These are phyloP conservation scores for Intellagama lesueurii DNA, from an alignment of 2,797 vertebrate genomes.

Conservation along the genomic window DNA sequence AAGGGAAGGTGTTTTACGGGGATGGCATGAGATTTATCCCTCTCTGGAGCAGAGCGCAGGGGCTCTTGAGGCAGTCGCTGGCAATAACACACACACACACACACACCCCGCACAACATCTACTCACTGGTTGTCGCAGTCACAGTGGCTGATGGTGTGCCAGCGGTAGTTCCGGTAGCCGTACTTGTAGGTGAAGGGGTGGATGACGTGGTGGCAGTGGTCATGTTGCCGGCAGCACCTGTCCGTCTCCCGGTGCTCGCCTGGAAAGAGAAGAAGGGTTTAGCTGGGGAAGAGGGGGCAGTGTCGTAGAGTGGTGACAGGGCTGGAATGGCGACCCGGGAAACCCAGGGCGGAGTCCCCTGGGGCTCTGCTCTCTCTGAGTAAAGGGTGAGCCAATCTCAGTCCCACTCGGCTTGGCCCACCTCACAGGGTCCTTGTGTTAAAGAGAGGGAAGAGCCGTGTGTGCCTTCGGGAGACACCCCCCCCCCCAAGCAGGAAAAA, in stretches of 20 bases:
- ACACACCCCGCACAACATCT: no score
- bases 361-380: no score
- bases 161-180: constrained; percentile 89
- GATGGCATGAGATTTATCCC: no score
- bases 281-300: not conserved
- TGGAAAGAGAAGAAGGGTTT: constrained; percentile 51
- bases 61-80: no score
- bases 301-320: not conserved
- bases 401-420: no score
- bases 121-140: constrained; percentile 88
- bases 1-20: not conserved
- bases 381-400: no score
- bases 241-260: constrained; percentile 88
- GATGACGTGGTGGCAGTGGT: constrained; percentile 90
- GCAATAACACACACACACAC: no score
- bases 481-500: not conserved
- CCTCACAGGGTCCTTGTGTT: no score
- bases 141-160: constrained; percentile 90
- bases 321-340: not conserved
- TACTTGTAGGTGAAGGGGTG: constrained; percentile 88
- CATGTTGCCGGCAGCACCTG: constrained; percentile 90
- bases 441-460: no score
- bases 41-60: not conserved
- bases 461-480: no score
- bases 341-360: not conserved